Evolutionary conservation across 2,113 vertebrate species (phyloP).

Genomic region (Lasiurus borealis): DNA sequence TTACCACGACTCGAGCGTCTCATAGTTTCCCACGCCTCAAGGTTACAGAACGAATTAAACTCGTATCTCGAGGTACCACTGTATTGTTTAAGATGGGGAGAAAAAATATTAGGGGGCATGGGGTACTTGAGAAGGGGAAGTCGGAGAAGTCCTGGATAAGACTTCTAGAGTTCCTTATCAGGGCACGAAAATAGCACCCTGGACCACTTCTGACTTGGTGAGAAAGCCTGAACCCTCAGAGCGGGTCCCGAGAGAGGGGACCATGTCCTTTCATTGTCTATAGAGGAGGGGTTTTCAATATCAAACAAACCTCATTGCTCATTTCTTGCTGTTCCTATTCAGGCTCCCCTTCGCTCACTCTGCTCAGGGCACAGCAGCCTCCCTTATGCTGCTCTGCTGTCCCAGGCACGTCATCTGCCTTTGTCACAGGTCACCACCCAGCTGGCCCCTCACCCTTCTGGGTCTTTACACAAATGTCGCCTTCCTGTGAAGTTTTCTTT

Average conservation of each 20-base stretch:
- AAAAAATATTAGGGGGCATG: fast-evolving
- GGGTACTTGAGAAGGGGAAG: not conserved
- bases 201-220: not conserved
- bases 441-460: not conserved
- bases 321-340: not conserved
- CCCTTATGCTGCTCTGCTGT: not conserved
- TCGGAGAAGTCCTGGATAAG: not conserved
- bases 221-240: not conserved
- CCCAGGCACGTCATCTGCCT: not conserved
- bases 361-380: not conserved
- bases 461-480: not conserved
- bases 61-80: no score
- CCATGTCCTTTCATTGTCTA: not conserved
- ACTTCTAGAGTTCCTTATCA: not conserved
- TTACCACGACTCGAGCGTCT: no score
- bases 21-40: no score
- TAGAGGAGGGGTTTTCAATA: not conserved
- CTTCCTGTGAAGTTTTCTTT: not conserved
- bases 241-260: not conserved
- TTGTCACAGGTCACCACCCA: no score
- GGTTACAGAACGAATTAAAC: no score
- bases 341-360: not conserved
- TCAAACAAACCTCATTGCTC: not conserved
- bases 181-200: not conserved
- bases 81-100: not conserved